Base-by-base conservation (phyloP, 2,888 invertebrate genomes). In the Allophyes oxyacanthae region DNA sequence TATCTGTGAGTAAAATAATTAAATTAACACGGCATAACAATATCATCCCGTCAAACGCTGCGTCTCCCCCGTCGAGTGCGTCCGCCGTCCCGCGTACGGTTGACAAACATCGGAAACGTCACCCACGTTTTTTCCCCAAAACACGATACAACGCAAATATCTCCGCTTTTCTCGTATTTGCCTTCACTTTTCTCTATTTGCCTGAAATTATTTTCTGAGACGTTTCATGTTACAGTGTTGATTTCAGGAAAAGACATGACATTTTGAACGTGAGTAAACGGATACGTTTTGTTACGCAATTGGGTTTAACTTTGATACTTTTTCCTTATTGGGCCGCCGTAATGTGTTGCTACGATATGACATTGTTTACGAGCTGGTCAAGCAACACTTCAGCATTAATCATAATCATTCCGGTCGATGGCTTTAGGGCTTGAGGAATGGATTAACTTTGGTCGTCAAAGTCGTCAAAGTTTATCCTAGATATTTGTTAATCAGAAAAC, bases 111-210 rank as follows among this genome's bases (percentile, higher is more conserved):
- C 68, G 79, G 79, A 77, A 79, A 73, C 67, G 64, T 73, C 55
- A 30, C 15, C 33, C 49, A 55, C 53, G 51, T 56, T 79, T 78
- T 83, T 82, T 78, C 75, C 76, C 67, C 67, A 63, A 62, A 78
- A 83, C 68, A 72, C 64, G 79, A 84, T 73, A 80, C 84, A 78
- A 80, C 68, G 73, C 83, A 88, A 88, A 91, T 85, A 89, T 46
- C 20, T 53, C 58, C 54, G 76, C 85, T 89, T 88, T 88, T 86
- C 78, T 75, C 60, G 51, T 92, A 85, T 92, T 92, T 90, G 81
- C 87, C 78, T 86, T 89, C 84, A 90, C 92, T 92, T 83, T 82
- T 83, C 78, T 60, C 55, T 88, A 84, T 88, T 89, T 88, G 84
- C 68, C 69, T 78, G 77, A 82, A 83, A 87, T 82, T 81, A 87